Evolutionary conservation across 1,140 invertebrate species (phyloP), one percentile per base, ranked within the genome.

Genomic region (Cardiocondyla obscurior): DNA sequence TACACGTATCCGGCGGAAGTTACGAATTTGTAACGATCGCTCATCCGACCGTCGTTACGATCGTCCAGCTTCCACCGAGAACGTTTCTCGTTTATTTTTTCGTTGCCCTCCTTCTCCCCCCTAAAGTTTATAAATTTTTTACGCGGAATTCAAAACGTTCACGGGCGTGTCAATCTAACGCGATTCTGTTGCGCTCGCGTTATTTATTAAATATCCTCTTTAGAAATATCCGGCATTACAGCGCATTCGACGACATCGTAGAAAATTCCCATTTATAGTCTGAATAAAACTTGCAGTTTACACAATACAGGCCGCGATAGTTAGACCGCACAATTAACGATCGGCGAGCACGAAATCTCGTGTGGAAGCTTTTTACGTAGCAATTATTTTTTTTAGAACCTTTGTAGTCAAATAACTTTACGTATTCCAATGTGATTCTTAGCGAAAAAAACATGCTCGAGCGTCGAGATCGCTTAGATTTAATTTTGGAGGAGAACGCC

Each of bases 271-370:
- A 25, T 65, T 39, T 76, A 25, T 65, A 64, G 58, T 19, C 46
- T 7, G 30, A 69, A 79, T 79, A 79, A 79, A 67, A 79, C 62
- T 79, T 67, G 30, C 39, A 69, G 36, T 69, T 69, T 79, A 69
- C 42, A 49, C 51, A 39, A 69, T 49, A 62, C 74, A 55, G 49
- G 33, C 28, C 62, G 33, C 36, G 60, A 77, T 30, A 49, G 25
- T 79, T 39, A 30, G 46, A 79, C 28, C 51, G 46, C 57, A n/a
- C 46, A 33, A 79, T 67, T 79, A 69, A 79, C 51, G 62, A 67
- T 69, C 22, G 46, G 46, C 62, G 22, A 42, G 30, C 49, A 79
- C 25, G 74, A 42, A 39, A 79, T 33, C 33, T 79, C 74, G 36
- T 67, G 58, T 39, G 46, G 46, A 30, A 33, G 12, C 33, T 69